A percentile compares a stretch with the other conserved stretches of the same genome.
Evolutionary conservation across 2,113 vertebrate genomes (phyloP).

Genomic region (Lagopus muta): DNA sequence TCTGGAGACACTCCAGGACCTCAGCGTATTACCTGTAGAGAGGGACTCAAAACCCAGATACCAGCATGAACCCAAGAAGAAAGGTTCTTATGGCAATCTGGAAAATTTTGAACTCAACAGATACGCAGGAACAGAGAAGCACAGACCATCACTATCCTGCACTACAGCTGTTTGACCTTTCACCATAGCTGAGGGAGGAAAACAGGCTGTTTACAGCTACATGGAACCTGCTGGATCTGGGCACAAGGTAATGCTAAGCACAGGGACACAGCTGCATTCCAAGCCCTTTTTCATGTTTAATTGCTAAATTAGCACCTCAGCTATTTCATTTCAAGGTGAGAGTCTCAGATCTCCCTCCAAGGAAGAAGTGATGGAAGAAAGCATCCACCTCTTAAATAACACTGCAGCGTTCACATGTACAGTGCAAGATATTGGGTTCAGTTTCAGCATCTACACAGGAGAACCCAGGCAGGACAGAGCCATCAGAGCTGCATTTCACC

Average conservation of each 20-base stretch:
- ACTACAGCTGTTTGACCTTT: not conserved
- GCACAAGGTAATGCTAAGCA: not conserved
- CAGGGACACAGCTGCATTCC: fast-evolving
- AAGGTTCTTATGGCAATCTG: not conserved
- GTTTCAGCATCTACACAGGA: not conserved
- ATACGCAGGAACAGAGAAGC: not conserved
- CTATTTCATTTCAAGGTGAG: not conserved
- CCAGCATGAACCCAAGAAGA: not conserved
- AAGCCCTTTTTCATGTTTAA: not conserved
- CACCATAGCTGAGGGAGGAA: not conserved
- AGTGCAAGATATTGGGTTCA: not conserved
- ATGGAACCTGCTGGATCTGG: not conserved
- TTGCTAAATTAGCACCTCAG: not conserved
- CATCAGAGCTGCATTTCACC: not conserved
- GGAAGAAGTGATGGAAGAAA: not conserved
- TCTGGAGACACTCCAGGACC: too few relatives aligned
- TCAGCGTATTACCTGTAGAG: too few relatives aligned
- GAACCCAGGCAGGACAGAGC: not conserved
- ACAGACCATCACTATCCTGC: fast-evolving
- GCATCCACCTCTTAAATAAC: not conserved
- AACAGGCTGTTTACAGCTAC: not conserved
- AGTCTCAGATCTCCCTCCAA: not conserved
- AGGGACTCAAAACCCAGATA: too few relatives aligned
- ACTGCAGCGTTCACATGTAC: not conserved
- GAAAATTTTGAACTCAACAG: not conserved